Evolutionary conservation across 2,888 invertebrate species (phyloP).

Genomic region (Eurytoma californica): DNA sequence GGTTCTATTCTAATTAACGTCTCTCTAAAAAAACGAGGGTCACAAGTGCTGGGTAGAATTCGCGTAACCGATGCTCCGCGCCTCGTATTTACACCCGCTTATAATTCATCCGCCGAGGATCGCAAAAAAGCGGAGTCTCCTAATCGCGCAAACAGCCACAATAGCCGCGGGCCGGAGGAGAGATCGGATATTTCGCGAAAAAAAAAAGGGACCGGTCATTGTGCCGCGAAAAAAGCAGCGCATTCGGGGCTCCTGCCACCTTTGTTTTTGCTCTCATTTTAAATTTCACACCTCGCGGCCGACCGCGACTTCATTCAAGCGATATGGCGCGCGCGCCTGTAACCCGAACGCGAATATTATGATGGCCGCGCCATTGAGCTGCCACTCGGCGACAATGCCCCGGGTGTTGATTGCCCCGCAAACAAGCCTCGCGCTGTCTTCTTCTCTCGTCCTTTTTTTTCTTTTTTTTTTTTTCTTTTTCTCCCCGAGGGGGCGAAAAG

Average conservation of each 20-base stretch:
- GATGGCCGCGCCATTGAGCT: slow-evolving; percentile 72
- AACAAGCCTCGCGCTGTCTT: slow-evolving; percentile 27
- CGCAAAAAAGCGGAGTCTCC: slow-evolving; percentile 15
- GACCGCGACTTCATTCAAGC: slow-evolving; percentile 55
- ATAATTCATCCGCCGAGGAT: slow-evolving; percentile 6
- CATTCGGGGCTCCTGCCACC: neutral
- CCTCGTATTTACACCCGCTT: slow-evolving; percentile 11
- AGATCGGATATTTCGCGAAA: slow-evolving; percentile 31
- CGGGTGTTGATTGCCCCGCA: slow-evolving; percentile 41
- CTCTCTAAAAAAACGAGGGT: neutral
- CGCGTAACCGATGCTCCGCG: slow-evolving; percentile 36
- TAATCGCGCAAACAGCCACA: slow-evolving; percentile 35
- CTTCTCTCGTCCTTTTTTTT: neutral
- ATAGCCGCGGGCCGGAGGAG: neutral
- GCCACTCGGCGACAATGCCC: slow-evolving; percentile 61
- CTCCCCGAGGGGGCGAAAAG: neutral
- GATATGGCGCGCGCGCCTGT: slow-evolving; percentile 58
- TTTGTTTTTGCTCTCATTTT: slow-evolving; percentile 51
- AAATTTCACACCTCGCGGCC: slow-evolving; percentile 59
- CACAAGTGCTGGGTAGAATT: neutral
- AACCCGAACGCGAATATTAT: slow-evolving; percentile 72
- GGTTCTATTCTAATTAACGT: slow-evolving; percentile 26
- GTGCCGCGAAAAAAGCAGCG: no score
- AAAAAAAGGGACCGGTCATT: no score
- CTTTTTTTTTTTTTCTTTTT: neutral